Evolutionary conservation across 92 coral and sea anemone species (phyloP).

Genomic region (Scolanthus callimorphus): DNA sequence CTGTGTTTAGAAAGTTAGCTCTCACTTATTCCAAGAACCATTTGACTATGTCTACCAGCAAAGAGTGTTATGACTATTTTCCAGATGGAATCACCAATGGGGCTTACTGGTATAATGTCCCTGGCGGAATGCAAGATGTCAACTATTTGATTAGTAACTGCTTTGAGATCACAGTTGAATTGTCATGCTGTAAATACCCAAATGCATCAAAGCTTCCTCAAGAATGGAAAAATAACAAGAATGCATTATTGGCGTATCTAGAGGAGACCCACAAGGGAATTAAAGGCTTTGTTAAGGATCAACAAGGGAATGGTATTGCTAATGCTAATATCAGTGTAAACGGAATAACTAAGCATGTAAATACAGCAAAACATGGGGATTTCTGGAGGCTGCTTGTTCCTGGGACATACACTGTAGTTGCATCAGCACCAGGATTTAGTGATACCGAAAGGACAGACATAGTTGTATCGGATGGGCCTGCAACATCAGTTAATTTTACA

Average conservation of each 20-base stretch:
- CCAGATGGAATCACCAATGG: slow-evolving; percentile 89
- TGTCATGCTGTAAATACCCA: slow-evolving; percentile 95
- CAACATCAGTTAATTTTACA: slow-evolving; percentile 48
- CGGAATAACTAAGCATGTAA: slow-evolving; percentile 67
- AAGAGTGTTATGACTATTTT: slow-evolving; percentile 39
- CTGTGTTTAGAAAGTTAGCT: slow-evolving; percentile 75
- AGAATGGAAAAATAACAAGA: slow-evolving; percentile 85
- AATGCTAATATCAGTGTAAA: slow-evolving; percentile 71
- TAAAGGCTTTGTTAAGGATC: slow-evolving; percentile 73
- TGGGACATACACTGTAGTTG: slow-evolving; percentile 66
- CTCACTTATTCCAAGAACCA: slow-evolving; percentile 79
- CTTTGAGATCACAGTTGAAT: slow-evolving; percentile 91
- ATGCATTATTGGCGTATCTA: slow-evolving; percentile 72
- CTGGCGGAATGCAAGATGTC: slow-evolving; percentile 98
- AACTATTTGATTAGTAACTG: slow-evolving; percentile 94
- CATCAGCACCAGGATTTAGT: slow-evolving; percentile 52
- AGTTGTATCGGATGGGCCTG: slow-evolving; percentile 39
- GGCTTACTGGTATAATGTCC: slow-evolving; percentile 93
- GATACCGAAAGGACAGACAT: slow-evolving; percentile 29
- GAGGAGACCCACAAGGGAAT: slow-evolving; percentile 89
- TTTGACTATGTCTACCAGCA: slow-evolving; percentile 74
- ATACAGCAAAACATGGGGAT: slow-evolving; percentile 68
- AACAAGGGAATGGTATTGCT: slow-evolving; percentile 49
- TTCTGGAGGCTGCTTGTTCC: slow-evolving; percentile 85
- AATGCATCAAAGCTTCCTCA: slow-evolving; percentile 29